Percentiles rank a stretch among this genome's conserved stretches.
Conservation (phyloP, 2,888 invertebrate genomes). For the Ypsolopha scabrella region DNA sequence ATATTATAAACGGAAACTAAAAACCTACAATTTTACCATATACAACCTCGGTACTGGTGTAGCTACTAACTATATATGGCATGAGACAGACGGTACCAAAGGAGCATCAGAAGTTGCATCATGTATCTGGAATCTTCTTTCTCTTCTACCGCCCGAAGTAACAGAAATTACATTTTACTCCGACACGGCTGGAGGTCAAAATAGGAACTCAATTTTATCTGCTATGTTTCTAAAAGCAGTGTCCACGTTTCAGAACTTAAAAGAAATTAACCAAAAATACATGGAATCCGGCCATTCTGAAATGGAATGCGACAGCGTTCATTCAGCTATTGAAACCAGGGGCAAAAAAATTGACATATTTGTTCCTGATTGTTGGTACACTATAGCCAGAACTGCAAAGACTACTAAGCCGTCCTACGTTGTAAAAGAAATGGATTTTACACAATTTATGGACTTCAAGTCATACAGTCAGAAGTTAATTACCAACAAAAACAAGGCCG, state of each 20-base stretch:
- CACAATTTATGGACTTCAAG: not conserved
- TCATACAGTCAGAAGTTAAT: not conserved
- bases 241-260: not conserved
- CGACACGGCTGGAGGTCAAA: constrained; percentile 2
- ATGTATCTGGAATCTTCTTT: constrained; percentile 1
- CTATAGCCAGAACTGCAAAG: not conserved
- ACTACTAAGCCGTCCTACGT: not conserved
- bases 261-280: not conserved
- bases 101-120: constrained; percentile 4
- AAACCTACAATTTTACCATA: not conserved
- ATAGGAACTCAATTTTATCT: not conserved
- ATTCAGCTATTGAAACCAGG: not conserved
- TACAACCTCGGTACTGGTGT: not conserved
- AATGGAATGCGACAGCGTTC: not conserved
- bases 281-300: no score
- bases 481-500: not conserved
- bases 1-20: not conserved
- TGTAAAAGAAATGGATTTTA: not conserved
- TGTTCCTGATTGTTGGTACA: not conserved
- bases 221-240: not conserved
- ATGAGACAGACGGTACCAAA: constrained; percentile 3
- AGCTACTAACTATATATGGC: not conserved
- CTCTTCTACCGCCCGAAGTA: not conserved
- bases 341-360: not conserved
- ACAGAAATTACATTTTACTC: constrained; percentile 3